Evolutionary conservation across 2,113 vertebrate species (phyloP).

Genomic region (Menura novaehollandiae): DNA sequence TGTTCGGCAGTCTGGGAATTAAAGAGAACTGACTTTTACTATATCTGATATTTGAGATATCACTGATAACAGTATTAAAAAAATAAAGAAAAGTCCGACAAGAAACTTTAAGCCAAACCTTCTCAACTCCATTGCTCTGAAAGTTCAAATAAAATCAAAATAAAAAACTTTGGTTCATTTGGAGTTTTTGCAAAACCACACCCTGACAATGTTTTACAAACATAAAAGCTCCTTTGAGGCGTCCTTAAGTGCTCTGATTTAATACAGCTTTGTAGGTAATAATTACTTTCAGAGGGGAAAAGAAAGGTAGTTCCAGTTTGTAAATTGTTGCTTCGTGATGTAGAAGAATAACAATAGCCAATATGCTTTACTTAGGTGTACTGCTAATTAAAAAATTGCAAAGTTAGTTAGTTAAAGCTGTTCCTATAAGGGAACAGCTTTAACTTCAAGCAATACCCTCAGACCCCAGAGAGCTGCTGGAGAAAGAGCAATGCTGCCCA

Average conservation of each 20-base stretch:
- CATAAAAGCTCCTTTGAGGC: neutral
- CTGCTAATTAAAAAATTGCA: neutral
- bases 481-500: neutral
- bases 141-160: neutral
- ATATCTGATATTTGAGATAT: neutral
- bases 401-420: neutral
- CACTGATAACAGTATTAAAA: neutral
- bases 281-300: conserved; percentile 21
- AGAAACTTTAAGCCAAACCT: neutral
- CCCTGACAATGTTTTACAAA: neutral
- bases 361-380: neutral
- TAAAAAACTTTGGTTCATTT: neutral
- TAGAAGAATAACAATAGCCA: neutral
- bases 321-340: neutral
- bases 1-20: neutral
- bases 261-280: conserved; percentile 3
- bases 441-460: neutral
- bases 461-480: neutral
- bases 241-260: neutral
- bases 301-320: neutral
- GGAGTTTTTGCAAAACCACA: neutral
- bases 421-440: neutral
- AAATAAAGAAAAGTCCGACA: neutral
- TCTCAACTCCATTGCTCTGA: neutral
- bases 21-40: neutral